These are phyloP conservation scores for Pachypanchax playfairii DNA, from an alignment of 2,113 vertebrate genomes.

Conservation along the genomic window DNA sequence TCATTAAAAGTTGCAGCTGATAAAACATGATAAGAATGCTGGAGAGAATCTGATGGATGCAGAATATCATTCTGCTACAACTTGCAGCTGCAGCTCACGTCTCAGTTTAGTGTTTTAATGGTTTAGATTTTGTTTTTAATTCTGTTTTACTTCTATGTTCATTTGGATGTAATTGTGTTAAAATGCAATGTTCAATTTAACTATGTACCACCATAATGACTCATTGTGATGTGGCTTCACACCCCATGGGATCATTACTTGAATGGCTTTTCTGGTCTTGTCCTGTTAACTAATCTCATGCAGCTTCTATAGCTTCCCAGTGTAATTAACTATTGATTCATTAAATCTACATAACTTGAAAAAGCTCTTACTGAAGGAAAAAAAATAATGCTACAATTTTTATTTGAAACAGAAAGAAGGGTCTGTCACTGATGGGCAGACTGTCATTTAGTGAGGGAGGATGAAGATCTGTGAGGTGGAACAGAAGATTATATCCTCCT, in stretches of 20 bases:
- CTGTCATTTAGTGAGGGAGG: constrained; percentile 12
- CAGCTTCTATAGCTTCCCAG: constrained; percentile 14
- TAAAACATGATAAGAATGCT: too few species aligned
- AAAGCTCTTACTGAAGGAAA: constrained; percentile 3
- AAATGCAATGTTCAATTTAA: constrained; percentile 6
- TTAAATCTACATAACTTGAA: constrained; percentile 18
- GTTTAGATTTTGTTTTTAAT: constrained; percentile 1
- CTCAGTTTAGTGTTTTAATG: constrained; percentile 1
- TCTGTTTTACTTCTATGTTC: neutral
- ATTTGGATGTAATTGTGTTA: neutral
- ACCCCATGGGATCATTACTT: constrained; percentile 35
- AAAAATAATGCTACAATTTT: constrained; percentile 12
- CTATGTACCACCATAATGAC: constrained; percentile 27
- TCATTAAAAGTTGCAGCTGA: too few species aligned
- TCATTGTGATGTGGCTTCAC: constrained; percentile 13
- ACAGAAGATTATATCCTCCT: constrained; percentile 24
- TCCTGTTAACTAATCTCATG: constrained; percentile 19
- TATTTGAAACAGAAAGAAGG: constrained; percentile 5
- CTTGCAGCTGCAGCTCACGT: constrained; percentile 1
- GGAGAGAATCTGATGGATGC: too few species aligned
- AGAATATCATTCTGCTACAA: constrained; percentile 13
- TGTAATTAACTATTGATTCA: constrained; percentile 63
- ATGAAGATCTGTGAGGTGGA: constrained; percentile 10
- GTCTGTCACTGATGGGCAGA: constrained; percentile 4
- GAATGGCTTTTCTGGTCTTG: constrained; percentile 30